Conservation (phyloP, 2,113 vertebrate species). For the Cyanoderma ruficeps region DNA sequence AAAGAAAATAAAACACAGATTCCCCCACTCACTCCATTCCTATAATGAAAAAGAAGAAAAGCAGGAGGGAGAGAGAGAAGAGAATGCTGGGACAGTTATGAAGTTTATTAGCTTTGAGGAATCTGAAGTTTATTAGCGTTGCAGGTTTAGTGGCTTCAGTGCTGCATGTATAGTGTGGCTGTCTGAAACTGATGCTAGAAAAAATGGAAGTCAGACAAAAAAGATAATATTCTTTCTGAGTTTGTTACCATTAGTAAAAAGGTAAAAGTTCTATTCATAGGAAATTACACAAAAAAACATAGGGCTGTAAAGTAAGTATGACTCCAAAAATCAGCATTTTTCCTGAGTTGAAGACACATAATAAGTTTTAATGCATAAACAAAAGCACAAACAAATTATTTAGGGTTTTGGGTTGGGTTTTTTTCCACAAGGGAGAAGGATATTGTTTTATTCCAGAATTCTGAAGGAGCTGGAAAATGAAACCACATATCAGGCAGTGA, state of each 20-base stretch:
- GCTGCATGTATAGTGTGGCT: accelerated
- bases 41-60: neutral
- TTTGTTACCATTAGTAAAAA: neutral
- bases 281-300: neutral
- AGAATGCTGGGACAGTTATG: neutral
- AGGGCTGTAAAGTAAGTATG: neutral
- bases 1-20: neutral
- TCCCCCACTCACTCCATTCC: accelerated
- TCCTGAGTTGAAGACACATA: neutral
- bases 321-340: neutral
- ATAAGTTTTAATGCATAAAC: neutral
- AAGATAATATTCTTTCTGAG: neutral
- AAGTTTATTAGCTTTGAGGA: neutral
- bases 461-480: neutral
- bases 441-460: neutral
- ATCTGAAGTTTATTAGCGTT: neutral
- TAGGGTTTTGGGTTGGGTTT: neutral
- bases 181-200: neutral
- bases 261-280: neutral
- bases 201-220: neutral
- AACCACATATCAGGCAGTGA: neutral
- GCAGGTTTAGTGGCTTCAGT: neutral
- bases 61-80: neutral
- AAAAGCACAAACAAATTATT: neutral
- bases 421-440: neutral